phyloP scores from a whole-genome alignment of 2,797 vertebrate genomes.

The Vultur gryphus region DNA sequence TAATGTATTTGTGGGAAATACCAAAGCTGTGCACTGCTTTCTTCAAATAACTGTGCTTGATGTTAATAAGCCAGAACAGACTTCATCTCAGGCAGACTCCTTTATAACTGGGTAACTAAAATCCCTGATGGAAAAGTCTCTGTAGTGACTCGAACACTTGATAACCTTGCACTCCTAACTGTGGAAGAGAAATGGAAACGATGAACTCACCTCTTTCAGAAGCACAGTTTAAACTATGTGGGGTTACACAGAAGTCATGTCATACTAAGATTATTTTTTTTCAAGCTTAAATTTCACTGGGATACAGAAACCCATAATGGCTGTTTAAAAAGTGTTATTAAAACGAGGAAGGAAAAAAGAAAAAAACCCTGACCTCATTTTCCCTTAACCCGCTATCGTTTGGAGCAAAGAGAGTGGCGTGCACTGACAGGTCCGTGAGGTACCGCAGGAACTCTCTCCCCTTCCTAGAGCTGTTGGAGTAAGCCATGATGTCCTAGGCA shows the following conservation, averaged over 20 bases:
- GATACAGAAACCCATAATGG: background rate
- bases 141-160: background rate
- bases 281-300: background rate
- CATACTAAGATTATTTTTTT: background rate
- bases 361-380: constrained; percentile 79
- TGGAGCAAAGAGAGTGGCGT: constrained; percentile 87
- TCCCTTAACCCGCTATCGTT: constrained; percentile 78
- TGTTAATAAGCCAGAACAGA: background rate
- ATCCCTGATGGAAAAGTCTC: background rate
- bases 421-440: constrained; percentile 77
- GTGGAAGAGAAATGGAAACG: background rate
- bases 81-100: background rate
- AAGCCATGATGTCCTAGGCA: constrained; percentile 84
- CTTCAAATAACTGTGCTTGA: background rate
- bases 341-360: background rate
- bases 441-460: constrained; percentile 80
- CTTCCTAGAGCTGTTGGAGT: constrained; percentile 75
- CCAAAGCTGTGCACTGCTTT: background rate
- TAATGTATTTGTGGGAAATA: background rate
- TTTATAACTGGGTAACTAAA: background rate
- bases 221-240: background rate
- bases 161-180: background rate
- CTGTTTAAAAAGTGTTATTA: background rate
- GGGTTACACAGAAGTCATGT: background rate
- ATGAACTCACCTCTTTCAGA: background rate